phyloP scores from a whole-genome alignment of 1,140 invertebrate species.

The Ceratina japonica region DNA sequence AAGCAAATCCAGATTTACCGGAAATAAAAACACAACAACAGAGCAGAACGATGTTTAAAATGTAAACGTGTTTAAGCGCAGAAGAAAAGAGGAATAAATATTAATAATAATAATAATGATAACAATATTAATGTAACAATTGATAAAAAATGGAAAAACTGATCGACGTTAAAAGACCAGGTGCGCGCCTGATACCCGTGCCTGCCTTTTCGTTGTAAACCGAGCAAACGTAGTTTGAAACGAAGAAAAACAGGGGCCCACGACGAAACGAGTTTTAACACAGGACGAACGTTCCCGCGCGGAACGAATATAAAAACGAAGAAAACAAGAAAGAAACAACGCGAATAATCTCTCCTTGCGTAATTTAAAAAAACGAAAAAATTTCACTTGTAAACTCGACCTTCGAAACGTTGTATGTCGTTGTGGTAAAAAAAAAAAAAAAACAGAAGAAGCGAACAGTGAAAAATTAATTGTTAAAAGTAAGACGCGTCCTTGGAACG shows the following conservation, averaged over 20 bases:
- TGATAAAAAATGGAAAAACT: conserved; percentile 44
- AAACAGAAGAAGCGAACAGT: no score
- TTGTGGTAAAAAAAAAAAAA: conserved; percentile 10
- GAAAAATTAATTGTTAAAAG: conserved; percentile 16
- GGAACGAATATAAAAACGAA: conserved; percentile 10
- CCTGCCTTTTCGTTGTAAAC: conserved; percentile 58
- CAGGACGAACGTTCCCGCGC: background rate
- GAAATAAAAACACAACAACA: conserved; percentile 49
- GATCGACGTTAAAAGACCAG: conserved; percentile 42
- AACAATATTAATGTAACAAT: background rate
- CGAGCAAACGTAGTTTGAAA: conserved; percentile 34
- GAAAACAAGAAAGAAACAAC: background rate
- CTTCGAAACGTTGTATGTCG: conserved; percentile 25
- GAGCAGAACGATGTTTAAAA: conserved; percentile 41
- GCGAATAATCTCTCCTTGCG: conserved; percentile 30
- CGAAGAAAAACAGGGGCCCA: conserved; percentile 41
- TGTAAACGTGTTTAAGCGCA: no score
- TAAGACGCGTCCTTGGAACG: conserved; percentile 17
- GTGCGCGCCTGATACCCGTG: conserved; percentile 34
- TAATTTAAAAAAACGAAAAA: conserved; percentile 21
- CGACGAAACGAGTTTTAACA: conserved; percentile 24
- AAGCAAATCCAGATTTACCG: conserved; percentile 50
- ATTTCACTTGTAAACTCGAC: conserved; percentile 21
- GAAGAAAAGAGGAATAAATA: no score
- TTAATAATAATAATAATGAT: no score